Percentiles rank a stretch among this genome's conserved stretches.
Evolutionary conservation across 2,113 vertebrate genomes (phyloP).

Genomic region (Muntiacus muntjak): DNA sequence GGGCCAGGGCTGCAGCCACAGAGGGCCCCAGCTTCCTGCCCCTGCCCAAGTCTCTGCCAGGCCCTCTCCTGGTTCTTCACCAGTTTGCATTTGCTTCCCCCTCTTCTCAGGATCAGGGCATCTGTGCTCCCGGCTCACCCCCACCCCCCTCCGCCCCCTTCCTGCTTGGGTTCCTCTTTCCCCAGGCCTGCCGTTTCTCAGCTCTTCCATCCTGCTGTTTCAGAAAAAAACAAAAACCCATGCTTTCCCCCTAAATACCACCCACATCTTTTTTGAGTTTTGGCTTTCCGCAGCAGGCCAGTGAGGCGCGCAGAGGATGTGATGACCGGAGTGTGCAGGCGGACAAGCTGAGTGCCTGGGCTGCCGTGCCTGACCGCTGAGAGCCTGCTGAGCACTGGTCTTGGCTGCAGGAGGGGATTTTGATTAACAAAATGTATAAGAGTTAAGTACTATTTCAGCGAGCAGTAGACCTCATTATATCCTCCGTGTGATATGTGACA

Average conservation of each 20-base stretch:
- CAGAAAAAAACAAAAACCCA: neutral
- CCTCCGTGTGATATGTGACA: neutral
- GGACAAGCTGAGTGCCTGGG: neutral
- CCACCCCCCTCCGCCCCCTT: neutral
- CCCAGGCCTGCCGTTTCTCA: neutral
- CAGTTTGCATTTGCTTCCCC: neutral
- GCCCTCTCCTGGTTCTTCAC: neutral
- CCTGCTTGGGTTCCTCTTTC: neutral
- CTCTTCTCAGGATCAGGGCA: neutral
- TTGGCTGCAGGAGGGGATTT: neutral
- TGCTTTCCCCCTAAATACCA: neutral
- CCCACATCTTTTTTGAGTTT: neutral
- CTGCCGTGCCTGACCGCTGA: rapidly evolving
- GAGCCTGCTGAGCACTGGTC: neutral
- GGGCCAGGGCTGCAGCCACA: neutral
- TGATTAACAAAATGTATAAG: neutral
- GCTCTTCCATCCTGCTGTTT: neutral
- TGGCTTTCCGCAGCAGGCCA: neutral
- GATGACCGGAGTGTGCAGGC: neutral
- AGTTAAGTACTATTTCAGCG: neutral
- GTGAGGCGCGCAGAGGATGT: no score
- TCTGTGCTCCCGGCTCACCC: rapidly evolving
- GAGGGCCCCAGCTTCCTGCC: neutral
- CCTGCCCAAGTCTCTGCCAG: neutral
- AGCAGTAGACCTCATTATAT: neutral